Evolutionary conservation across 2,113 vertebrate species (phyloP).

Genomic region (Callospermophilus lateralis): DNA sequence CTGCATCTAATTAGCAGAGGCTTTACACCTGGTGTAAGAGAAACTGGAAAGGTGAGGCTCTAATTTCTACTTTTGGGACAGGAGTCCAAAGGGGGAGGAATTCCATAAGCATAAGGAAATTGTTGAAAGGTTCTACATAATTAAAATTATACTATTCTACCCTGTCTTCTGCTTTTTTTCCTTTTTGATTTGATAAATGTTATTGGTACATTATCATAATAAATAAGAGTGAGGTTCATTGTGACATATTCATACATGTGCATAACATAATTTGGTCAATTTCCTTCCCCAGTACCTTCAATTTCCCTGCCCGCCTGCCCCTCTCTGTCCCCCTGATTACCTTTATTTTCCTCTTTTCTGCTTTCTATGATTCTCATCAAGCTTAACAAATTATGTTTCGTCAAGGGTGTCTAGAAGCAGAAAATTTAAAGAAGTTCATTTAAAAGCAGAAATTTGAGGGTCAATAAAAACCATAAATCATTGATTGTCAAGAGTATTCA

Average conservation of each 20-base stretch:
- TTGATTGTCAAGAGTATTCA: background rate
- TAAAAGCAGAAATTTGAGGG: background rate
- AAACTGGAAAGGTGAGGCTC: background rate
- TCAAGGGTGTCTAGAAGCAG: background rate
- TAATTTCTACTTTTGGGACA: background rate
- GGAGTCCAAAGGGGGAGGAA: background rate
- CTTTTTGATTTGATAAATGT: too few species aligned
- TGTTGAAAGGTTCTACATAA: background rate
- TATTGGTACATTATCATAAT: too few species aligned
- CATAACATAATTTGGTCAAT: too few species aligned
- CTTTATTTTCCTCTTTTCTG: background rate
- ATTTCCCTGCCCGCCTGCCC: too few species aligned
- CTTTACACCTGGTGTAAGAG: background rate
- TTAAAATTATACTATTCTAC: background rate
- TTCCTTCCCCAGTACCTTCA: too few species aligned
- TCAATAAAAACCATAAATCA: background rate
- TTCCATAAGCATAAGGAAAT: background rate
- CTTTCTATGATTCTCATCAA: background rate
- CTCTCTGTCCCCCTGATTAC: too few species aligned
- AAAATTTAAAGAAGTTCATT: background rate
- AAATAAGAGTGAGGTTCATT: too few species aligned
- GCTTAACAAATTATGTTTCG: background rate
- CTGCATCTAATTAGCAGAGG: background rate
- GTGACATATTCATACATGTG: too few species aligned
- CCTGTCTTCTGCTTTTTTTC: too few species aligned